These are phyloP conservation scores for Congeria kusceri DNA, from an alignment of 2,888 invertebrate species.

Conservation along the genomic window DNA sequence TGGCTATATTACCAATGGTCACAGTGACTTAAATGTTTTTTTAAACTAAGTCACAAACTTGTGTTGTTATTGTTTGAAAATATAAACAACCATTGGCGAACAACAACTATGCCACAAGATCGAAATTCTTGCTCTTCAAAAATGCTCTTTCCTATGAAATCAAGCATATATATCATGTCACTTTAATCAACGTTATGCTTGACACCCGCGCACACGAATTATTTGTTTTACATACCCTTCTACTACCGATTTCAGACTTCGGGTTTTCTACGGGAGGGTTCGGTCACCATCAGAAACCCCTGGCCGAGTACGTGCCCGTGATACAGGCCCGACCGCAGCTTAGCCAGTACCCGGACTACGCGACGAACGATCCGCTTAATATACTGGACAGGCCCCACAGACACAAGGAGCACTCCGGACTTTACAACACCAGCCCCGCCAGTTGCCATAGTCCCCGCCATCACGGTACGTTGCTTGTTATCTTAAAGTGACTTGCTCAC, in stretches of 20 bases:
- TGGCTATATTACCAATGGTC: too few relatives aligned
- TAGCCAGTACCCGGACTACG: slow-evolving; percentile 60
- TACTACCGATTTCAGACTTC: slow-evolving; percentile 62
- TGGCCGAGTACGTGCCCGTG: slow-evolving; percentile 82
- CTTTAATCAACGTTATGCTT: too few relatives aligned
- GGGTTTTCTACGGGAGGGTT: slow-evolving; percentile 59
- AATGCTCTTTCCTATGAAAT: too few relatives aligned
- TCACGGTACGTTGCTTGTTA: slow-evolving; percentile 57
- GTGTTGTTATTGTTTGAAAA: too few relatives aligned
- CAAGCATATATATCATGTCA: too few relatives aligned
- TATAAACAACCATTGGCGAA: too few relatives aligned
- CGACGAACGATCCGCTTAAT: slow-evolving; percentile 73
- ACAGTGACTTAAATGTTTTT: too few relatives aligned
- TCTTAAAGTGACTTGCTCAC: too few relatives aligned
- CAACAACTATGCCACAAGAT: too few relatives aligned
- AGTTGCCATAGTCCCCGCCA: slow-evolving; percentile 76
- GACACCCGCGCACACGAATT: too few relatives aligned
- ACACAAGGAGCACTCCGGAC: slow-evolving; percentile 64
- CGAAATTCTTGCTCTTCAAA: too few relatives aligned
- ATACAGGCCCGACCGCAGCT: slow-evolving; percentile 75
- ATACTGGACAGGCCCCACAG: slow-evolving; percentile 76
- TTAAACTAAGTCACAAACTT: too few relatives aligned
- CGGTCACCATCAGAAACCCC: slow-evolving; percentile 71
- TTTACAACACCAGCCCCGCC: slow-evolving; percentile 71
- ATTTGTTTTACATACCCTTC: not conserved